Conservation (phyloP, 1,140 invertebrate genomes). For the Drosophila lacertosa region DNA sequence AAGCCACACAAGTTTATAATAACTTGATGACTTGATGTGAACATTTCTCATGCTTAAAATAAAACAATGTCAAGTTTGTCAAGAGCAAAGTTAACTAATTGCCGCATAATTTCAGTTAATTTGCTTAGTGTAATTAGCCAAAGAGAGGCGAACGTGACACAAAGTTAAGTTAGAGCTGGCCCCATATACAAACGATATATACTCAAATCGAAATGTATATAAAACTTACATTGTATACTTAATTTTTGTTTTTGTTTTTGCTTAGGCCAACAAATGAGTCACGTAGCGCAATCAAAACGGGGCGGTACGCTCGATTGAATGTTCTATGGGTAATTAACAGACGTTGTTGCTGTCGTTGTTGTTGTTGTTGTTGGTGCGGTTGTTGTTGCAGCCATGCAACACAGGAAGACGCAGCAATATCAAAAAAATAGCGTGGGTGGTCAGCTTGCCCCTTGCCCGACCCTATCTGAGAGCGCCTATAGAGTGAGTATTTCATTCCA, state of each 20-base stretch:
- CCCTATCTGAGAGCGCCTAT: neutral
- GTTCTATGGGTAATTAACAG: constrained; percentile 45
- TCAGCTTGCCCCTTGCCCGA: neutral
- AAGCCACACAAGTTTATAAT: neutral
- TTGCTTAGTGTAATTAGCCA: constrained; percentile 42
- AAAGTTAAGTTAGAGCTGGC: constrained; percentile 7
- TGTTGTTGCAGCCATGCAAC: constrained; percentile 24
- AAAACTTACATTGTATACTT: constrained; percentile 30
- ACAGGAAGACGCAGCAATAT: constrained; percentile 8
- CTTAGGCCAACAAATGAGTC: constrained; percentile 32
- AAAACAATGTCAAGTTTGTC: constrained; percentile 3
- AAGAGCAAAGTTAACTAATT: constrained; percentile 27
- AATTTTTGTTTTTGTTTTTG: constrained; percentile 18
- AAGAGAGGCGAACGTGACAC: constrained; percentile 30
- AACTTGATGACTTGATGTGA: constrained; percentile 1
- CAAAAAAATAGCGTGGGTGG: constrained; percentile 18
- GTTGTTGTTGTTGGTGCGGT: constrained; percentile 29
- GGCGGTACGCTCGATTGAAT: constrained; percentile 39
- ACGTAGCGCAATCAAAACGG: constrained; percentile 17
- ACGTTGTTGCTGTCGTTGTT: constrained; percentile 9
- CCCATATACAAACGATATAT: neutral
- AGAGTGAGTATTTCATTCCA: neutral
- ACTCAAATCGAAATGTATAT: neutral
- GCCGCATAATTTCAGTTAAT: constrained; percentile 47
- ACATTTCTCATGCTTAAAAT: constrained; percentile 8